These are phyloP conservation scores for Leptinotarsa tumamoca DNA, from an alignment of 2,888 invertebrate species.

Conservation along the genomic window DNA sequence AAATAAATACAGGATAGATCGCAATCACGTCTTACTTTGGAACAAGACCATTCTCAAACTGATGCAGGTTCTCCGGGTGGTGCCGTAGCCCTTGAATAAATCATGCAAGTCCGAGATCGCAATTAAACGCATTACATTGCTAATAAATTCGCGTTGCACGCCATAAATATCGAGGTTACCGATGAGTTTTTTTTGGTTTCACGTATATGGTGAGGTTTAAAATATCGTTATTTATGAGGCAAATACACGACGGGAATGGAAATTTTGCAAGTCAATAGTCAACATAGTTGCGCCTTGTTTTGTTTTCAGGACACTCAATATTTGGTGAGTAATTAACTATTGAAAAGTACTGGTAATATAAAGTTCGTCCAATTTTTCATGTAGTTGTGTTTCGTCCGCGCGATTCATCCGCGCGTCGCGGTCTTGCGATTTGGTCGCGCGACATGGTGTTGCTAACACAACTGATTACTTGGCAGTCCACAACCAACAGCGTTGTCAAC, in stretches of 20 bases:
- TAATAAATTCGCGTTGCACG: slow-evolving; percentile 22
- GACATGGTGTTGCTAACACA: no score
- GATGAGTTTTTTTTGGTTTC: slow-evolving; percentile 4
- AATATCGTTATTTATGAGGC: slow-evolving; percentile 20
- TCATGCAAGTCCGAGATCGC: slow-evolving; percentile 21
- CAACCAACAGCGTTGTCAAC: no score
- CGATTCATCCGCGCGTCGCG: no score
- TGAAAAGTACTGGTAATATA: no score
- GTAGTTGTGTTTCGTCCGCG: no score
- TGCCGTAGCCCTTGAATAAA: slow-evolving; percentile 10
- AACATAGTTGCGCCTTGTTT: background rate
- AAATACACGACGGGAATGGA: background rate
- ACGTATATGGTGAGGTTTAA: background rate
- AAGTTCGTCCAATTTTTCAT: no score
- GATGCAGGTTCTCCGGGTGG: background rate
- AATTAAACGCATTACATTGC: slow-evolving; percentile 21
- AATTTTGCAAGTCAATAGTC: background rate
- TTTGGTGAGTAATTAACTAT: no score
- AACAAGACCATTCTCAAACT: slow-evolving; percentile 6
- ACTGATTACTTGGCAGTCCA: no score
- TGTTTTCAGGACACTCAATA: background rate
- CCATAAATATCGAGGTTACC: slow-evolving; percentile 25
- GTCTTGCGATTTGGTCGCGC: no score
- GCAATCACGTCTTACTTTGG: slow-evolving; percentile 8
- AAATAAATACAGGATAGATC: slow-evolving; percentile 1